Evolutionary conservation across 2,888 invertebrate genomes (phyloP), one percentile per base, ranked within the genome.

Genomic region (Ectemnius lituratus): DNA sequence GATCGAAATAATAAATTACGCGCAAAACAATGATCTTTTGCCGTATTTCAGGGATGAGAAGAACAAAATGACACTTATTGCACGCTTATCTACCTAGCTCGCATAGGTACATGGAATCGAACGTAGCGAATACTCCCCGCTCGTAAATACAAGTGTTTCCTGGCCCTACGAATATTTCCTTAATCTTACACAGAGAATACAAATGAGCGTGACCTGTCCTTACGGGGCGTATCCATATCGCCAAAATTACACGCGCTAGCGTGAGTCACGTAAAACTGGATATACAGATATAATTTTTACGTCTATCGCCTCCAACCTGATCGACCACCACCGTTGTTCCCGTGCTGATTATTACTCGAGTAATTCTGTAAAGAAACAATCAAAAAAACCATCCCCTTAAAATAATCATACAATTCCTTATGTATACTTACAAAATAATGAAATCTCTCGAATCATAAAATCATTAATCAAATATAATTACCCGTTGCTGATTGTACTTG

Each of bases 341-440:
- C 85, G 60, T 84, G 83, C 62, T 86, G 86, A 80, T 84, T 47
- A 47, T 47, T 82, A 23, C 79, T 70, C 6, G 84, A 82, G 60
- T 87, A 84, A 77, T 85, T 86, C 88, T 88, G 65, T 65, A 86
- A 85, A 65, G 82, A 52, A 5, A 16, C 2, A 14, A 16, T 2
- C n/a, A n/a, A n/a, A 11, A 52, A n/a, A n/a, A 16, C 52, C 52
- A 52, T n/a, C 14, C n/a, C 14, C 16, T 6, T 52, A 5, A 16
- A 52, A 52, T 47, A 14, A 47, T 47, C 47, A 2, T 2, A 11
- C 47, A 47, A 47, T 3, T 23, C 47, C 0, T 11, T 2, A 47
- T 2, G 2, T 11, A 47, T n/a, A n/a, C n/a, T n/a, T 13, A 47
- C 47, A 13, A 14, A 47, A 13, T 16, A 37, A 67, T 13, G n/a